Base-by-base conservation (phyloP, 2,797 vertebrate genomes). In the Hydrocynus forskahlii region DNA sequence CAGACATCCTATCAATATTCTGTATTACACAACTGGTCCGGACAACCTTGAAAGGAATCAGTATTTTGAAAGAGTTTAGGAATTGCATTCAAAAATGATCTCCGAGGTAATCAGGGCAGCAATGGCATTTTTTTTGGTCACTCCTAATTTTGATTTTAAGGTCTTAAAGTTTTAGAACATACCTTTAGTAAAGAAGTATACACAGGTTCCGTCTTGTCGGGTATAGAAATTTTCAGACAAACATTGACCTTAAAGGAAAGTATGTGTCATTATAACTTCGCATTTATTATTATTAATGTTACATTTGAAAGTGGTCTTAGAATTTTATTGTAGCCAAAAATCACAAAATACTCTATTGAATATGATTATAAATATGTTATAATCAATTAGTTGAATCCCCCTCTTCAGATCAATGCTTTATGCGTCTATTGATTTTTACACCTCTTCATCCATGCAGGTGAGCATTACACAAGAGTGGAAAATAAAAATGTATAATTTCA, bases 181-280 rank as follows among this genome's bases (percentile, higher is more conserved):
- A 98, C 97, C 97, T 97, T 96, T 96, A 50, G 94, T 96, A 88
- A 98, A 98, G 90, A 97, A 99, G 92, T 98, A 98, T 16, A 93
- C 96, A 85, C 97, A 96, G 74, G 97, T 98, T 91, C 97, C 97
- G 91, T 98, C 95, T 88, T 96, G 95, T 86, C 96, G 94, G 69
- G 94, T 93, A 83, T 98, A 98, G 92, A 98, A 98, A 88, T 98
- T 96, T 82, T 98, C 96, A 88, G 95, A 96, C 89, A 98, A 91
- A 88, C 96, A 98, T 48, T 57, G 93, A 62, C 96, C 97, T 98
- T 88, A 63, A 81, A 84, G 19, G 76, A 60, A 35, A 35, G 35
- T 35, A 35, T 35, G 35, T 35, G 35, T 35, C 35, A 35, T 35
- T 35, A 35, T 35, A 35, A 35, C 35, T 35, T 35, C 1, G 10